Conservation (phyloP, 2,113 vertebrate genomes). For the Sula dactylatra region DNA sequence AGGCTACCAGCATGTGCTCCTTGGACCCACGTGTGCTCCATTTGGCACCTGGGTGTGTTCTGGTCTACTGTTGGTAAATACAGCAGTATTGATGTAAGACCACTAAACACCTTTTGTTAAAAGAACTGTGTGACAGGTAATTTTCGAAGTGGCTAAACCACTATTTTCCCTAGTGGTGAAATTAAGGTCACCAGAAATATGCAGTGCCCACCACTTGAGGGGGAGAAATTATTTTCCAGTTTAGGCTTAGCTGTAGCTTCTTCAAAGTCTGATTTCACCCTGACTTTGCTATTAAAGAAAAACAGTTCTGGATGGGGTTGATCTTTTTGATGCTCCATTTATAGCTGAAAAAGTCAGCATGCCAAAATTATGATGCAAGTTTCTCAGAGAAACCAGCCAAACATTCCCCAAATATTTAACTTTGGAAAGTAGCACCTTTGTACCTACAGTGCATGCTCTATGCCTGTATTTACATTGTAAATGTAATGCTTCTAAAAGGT, state of each 20-base stretch:
- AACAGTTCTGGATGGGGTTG: background rate
- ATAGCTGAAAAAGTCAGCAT: constrained; percentile 13
- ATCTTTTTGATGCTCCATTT: constrained; percentile 9
- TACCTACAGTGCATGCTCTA: background rate
- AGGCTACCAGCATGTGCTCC: background rate
- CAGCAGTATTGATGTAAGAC: background rate
- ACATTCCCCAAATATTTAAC: constrained; percentile 16
- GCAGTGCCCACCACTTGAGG: background rate
- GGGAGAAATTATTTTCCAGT: background rate
- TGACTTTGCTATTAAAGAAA: background rate
- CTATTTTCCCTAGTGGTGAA: background rate
- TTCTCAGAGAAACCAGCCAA: background rate
- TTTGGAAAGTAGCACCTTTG: constrained; percentile 25
- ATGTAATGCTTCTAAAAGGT: background rate
- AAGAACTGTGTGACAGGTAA: background rate
- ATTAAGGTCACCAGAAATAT: background rate
- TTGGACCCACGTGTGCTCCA: background rate
- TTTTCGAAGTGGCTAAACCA: background rate
- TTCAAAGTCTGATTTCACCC: background rate
- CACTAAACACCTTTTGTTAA: background rate
- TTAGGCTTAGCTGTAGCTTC: background rate
- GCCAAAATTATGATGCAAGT: background rate
- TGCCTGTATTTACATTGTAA: background rate
- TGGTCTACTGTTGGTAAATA: background rate
- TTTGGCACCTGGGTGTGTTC: background rate